Evolutionary conservation across 2,888 invertebrate species (phyloP).

Genomic region (Phyllotreta cruciferae): DNA sequence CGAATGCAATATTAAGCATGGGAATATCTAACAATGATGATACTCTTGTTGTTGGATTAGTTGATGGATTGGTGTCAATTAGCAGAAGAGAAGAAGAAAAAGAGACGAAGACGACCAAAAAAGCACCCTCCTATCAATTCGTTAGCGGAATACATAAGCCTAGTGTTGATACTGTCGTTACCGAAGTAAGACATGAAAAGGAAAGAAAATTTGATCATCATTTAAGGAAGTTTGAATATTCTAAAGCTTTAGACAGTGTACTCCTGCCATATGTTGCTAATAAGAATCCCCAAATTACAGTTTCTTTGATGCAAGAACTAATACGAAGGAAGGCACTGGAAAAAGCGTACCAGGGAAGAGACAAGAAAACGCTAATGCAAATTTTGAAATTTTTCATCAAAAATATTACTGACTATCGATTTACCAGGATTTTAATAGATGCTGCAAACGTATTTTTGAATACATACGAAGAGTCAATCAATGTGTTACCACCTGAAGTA

Average conservation of each 20-base stretch:
- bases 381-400: slow-evolving; percentile 80
- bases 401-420: slow-evolving; percentile 74
- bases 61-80: slow-evolving; percentile 90
- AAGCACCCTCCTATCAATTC: slow-evolving; percentile 64
- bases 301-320: slow-evolving; percentile 85
- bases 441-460: slow-evolving; percentile 78
- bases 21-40: slow-evolving; percentile 79
- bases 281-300: slow-evolving; percentile 77
- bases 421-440: slow-evolving; percentile 76
- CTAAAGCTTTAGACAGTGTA: slow-evolving; percentile 78
- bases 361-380: slow-evolving; percentile 69
- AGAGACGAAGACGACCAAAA: slow-evolving; percentile 59
- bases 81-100: slow-evolving; percentile 73
- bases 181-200: slow-evolving; percentile 56
- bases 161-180: slow-evolving; percentile 64
- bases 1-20: slow-evolving; percentile 88
- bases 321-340: slow-evolving; percentile 81
- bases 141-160: slow-evolving; percentile 47
- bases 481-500: slow-evolving; percentile 68
- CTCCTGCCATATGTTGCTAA: slow-evolving; percentile 67
- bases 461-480: slow-evolving; percentile 72
- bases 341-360: slow-evolving; percentile 76
- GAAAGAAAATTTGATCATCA: slow-evolving; percentile 72
- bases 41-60: slow-evolving; percentile 88
- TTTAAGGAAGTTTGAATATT: slow-evolving; percentile 82